Evolutionary conservation across 2,797 vertebrate species (phyloP).

Genomic region (Acrossocheilus fasciatus): DNA sequence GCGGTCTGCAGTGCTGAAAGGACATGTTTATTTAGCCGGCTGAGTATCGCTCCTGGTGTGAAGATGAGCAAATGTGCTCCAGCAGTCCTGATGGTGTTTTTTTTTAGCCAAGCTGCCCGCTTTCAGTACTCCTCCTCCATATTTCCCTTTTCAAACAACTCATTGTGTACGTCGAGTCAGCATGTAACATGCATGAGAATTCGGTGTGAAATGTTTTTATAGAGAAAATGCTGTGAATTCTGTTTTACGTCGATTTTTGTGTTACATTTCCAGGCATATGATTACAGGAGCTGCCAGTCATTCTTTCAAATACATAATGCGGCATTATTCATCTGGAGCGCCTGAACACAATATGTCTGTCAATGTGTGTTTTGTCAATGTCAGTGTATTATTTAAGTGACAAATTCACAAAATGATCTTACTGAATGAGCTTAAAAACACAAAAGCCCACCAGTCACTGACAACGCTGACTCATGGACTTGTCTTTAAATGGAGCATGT

Average conservation of each 20-base stretch:
- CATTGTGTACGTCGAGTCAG: slow-evolving; percentile 6
- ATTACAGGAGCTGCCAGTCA: slow-evolving; percentile 42
- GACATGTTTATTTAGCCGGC: slow-evolving; percentile 58
- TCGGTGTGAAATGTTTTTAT: slow-evolving; percentile 28
- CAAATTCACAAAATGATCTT: slow-evolving; percentile 52
- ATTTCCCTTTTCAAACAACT: slow-evolving; percentile 28
- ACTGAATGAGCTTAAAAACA: slow-evolving; percentile 56
- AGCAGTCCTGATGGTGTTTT: slow-evolving; percentile 70
- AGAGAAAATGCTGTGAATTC: slow-evolving; percentile 3
- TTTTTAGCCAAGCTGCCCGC: slow-evolving; percentile 45
- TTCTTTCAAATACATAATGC: slow-evolving; percentile 33
- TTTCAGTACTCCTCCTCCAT: slow-evolving; percentile 18
- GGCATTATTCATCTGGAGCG: slow-evolving; percentile 34
- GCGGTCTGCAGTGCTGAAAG: slow-evolving; percentile 52
- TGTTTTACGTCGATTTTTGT: slow-evolving; percentile 20
- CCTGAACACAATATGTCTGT: slow-evolving; percentile 49
- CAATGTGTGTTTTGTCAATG: slow-evolving; percentile 45
- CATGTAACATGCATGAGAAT: slow-evolving; percentile 22
- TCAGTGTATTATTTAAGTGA: slow-evolving; percentile 48
- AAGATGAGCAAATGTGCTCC: slow-evolving; percentile 73
- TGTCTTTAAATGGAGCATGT: slow-evolving; percentile 32
- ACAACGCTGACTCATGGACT: slow-evolving; percentile 28
- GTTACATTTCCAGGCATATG: slow-evolving; percentile 26
- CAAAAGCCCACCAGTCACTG: slow-evolving; percentile 49
- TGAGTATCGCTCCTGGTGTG: slow-evolving; percentile 62